Percentiles rank a stretch among this genome's conserved stretches.
Evolutionary conservation across 2,888 invertebrate genomes (phyloP).

Genomic region (Polymixis lichenea): DNA sequence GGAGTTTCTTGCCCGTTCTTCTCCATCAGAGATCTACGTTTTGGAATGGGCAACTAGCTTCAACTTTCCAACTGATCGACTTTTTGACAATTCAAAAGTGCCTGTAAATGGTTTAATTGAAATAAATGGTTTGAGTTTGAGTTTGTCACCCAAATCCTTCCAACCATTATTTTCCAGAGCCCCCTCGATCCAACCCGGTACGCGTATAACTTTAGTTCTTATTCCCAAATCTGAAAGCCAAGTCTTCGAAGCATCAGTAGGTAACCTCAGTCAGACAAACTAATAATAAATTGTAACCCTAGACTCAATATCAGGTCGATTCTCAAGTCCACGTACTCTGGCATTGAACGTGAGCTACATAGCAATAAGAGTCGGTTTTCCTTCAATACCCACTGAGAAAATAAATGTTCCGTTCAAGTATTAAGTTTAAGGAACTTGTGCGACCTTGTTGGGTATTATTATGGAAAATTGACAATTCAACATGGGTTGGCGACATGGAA

Average conservation of each 20-base stretch:
- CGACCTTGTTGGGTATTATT: slow-evolving; percentile 34
- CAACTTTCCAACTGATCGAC: no score
- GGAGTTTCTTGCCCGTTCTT: no score
- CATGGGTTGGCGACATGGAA: slow-evolving; percentile 1
- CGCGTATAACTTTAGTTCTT: background rate
- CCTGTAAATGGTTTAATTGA: no score
- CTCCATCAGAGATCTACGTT: no score
- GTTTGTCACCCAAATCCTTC: no score
- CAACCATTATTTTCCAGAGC: no score
- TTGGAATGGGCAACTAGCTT: no score
- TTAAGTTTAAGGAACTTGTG: slow-evolving; percentile 52
- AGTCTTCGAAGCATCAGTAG: background rate
- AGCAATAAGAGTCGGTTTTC: slow-evolving; percentile 58
- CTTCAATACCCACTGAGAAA: slow-evolving; percentile 52
- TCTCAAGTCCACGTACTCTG: slow-evolving; percentile 57
- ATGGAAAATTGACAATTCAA: slow-evolving; percentile 27
- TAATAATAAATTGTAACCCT: slow-evolving; percentile 63
- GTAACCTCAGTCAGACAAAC: slow-evolving; percentile 43
- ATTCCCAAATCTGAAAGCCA: slow-evolving; percentile 4
- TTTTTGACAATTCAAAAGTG: no score
- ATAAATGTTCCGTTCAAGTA: slow-evolving; percentile 58
- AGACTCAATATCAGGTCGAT: slow-evolving; percentile 57
- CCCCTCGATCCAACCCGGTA: no score
- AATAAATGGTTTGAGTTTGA: no score
- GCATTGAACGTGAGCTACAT: slow-evolving; percentile 64